Evolutionary conservation across 1,140 invertebrate species (phyloP), one percentile per base, ranked within the genome.

Genomic region (Aphelinus atriplicis): DNA sequence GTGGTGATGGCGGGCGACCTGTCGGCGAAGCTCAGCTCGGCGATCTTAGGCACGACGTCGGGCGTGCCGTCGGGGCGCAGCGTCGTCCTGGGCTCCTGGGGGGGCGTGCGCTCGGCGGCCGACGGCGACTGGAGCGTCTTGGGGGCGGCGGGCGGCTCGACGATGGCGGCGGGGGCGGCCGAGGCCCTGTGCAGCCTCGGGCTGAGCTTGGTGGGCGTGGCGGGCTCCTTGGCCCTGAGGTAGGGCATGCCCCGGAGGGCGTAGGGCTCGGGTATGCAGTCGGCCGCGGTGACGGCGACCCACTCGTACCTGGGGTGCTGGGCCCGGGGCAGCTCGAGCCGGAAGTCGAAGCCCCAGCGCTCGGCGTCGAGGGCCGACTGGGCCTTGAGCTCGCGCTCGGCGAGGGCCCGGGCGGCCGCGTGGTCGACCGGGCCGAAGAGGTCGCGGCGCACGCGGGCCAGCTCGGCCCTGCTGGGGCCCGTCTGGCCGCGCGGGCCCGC

Each of bases 371-470:
- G 79, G 1, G 82, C 46, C 0, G 86, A 83, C 71, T 89, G 88
- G 10, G 85, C 84, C 26, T 78, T 78, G 7, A 90, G 74, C 74
- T 90, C 88, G 1, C 82, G 78, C 53, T 90, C 86, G 1, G 88
- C 87, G 45, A 89, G 82, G 0, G 84, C 84, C 0, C 83, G 79
- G 4, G 86, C 86, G 3, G 89, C 89, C 7, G 85, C 88, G 76
- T 89, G 89, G 78, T 90, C 88, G 3, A 89, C 88, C 2, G 89
- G 89, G 0, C 89, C 89, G 76, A 90, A 90, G n/a, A 90, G 79
- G 77, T 88, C 87, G 73, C 88, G 83, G 7, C 88, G 80, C 3
- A 89, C 88, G 9, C 86, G 83, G 0, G 86, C 86, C 3, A 88
- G 76, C 1, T 84, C 84, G 7, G 84, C 86, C 6, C 81, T 80